Evolutionary conservation across 2,113 vertebrate species (phyloP).

Genomic region (Eonycteris spelaea): DNA sequence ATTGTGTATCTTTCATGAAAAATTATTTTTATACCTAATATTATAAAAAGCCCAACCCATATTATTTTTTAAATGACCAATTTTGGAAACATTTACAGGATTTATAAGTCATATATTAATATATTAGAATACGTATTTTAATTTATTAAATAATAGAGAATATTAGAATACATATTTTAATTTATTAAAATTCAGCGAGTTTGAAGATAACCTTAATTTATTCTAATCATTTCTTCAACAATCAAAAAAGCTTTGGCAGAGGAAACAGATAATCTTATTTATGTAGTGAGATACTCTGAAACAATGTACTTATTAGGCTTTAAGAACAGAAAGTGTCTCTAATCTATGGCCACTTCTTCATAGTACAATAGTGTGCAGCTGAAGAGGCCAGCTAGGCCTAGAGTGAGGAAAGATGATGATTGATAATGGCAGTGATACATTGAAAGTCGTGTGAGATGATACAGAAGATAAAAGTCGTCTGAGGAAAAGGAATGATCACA

Average conservation of each 20-base stretch:
- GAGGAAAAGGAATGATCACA: neutral
- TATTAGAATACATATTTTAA: no score
- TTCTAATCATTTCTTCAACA: neutral
- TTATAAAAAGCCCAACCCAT: neutral
- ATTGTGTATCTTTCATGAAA: neutral
- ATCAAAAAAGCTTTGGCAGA: neutral
- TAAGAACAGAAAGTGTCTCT: neutral
- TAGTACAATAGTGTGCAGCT: neutral
- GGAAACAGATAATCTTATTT: neutral
- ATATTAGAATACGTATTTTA: neutral
- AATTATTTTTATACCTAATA: neutral
- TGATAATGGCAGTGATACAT: neutral
- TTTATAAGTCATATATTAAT: neutral
- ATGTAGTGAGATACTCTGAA: neutral
- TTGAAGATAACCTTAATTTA: constrained; percentile 16
- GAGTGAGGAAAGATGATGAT: neutral
- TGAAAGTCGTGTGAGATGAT: neutral
- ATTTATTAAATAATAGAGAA: neutral
- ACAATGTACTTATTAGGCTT: neutral
- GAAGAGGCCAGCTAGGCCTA: neutral
- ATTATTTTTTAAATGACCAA: neutral
- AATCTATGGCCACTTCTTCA: neutral
- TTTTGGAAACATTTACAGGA: constrained; percentile 3
- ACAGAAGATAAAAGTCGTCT: neutral
- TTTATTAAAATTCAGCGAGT: neutral